Conservation (phyloP, 2,888 invertebrate genomes). For the Mythimna impura region DNA sequence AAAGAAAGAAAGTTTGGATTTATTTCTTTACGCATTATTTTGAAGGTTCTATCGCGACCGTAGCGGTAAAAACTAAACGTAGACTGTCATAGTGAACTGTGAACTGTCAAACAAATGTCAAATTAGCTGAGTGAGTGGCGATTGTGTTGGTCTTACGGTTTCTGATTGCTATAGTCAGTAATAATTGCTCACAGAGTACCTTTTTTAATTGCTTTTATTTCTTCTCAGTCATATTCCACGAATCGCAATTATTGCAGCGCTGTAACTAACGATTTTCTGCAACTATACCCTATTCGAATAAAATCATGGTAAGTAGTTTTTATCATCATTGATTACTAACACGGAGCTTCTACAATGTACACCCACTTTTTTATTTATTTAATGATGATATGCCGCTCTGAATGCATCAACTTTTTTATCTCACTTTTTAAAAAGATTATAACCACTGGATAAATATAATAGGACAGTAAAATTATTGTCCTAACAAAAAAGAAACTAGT, state of each 20-base stretch:
- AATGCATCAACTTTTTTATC: neutral
- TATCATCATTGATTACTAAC: constrained; percentile 14
- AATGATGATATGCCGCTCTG: neutral
- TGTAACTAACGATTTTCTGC: constrained; percentile 20
- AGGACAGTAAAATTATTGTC: too few species aligned
- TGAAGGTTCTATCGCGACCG: neutral
- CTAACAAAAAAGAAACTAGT: neutral
- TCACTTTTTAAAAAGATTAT: neutral
- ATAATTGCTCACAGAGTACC: too few species aligned
- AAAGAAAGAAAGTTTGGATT: neutral
- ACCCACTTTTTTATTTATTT: constrained; percentile 51
- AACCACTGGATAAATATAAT: neutral
- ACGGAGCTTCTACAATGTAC: constrained; percentile 48
- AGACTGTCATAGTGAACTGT: neutral
- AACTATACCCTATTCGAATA: constrained; percentile 40
- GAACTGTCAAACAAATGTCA: constrained; percentile 12
- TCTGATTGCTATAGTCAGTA: constrained; percentile 34
- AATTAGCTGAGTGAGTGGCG: neutral
- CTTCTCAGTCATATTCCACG: constrained; percentile 24
- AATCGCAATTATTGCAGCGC: constrained; percentile 39
- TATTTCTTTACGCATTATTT: too few species aligned
- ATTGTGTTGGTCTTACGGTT: constrained; percentile 2
- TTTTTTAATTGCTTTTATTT: constrained; percentile 32
- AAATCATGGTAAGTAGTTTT: constrained; percentile 59
- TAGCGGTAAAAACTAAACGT: constrained; percentile 23